phyloP scores from a whole-genome alignment of 2,888 invertebrate genomes.

The Hecatera dysodea region DNA sequence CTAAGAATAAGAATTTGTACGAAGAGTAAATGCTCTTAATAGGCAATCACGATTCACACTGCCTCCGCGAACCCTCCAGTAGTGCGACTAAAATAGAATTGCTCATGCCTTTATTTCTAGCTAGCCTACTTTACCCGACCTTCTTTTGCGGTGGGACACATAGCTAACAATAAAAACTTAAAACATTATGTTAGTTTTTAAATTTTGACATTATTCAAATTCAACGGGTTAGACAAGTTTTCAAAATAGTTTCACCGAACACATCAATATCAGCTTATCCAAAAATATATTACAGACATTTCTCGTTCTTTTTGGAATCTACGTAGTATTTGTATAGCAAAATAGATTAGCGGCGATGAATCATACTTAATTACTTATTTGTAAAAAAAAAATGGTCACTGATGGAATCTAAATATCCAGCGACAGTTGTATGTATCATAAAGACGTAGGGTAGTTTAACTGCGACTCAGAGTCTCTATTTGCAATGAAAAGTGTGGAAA shows the following conservation, averaged over 20 bases:
- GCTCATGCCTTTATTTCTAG: not conserved
- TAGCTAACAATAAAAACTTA: not conserved
- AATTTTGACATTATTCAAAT: not conserved
- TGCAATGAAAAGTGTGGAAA: conserved; percentile 53
- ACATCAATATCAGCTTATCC: not conserved
- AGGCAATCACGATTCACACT: not conserved
- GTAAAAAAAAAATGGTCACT: conserved; percentile 13
- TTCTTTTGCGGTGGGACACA: not conserved
- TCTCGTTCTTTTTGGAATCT: not conserved
- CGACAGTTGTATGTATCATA: conserved; percentile 48
- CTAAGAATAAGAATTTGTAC: too few species aligned
- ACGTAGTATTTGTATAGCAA: conserved; percentile 13
- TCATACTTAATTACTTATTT: conserved; percentile 51
- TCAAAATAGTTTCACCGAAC: not conserved
- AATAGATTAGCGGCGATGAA: conserved; percentile 43
- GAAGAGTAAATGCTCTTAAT: too few species aligned
- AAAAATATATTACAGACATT: not conserved
- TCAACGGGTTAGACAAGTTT: not conserved
- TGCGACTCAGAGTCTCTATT: conserved; percentile 31
- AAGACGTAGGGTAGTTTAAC: conserved; percentile 39
- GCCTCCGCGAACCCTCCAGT: not conserved
- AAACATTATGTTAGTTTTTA: too few species aligned
- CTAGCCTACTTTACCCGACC: not conserved
- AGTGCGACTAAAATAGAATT: not conserved
- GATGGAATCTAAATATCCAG: conserved; percentile 25